Percentiles rank a stretch among this genome's conserved stretches.
Conservation (phyloP, 1,140 invertebrate species). For the Drosophila seguyi region DNA sequence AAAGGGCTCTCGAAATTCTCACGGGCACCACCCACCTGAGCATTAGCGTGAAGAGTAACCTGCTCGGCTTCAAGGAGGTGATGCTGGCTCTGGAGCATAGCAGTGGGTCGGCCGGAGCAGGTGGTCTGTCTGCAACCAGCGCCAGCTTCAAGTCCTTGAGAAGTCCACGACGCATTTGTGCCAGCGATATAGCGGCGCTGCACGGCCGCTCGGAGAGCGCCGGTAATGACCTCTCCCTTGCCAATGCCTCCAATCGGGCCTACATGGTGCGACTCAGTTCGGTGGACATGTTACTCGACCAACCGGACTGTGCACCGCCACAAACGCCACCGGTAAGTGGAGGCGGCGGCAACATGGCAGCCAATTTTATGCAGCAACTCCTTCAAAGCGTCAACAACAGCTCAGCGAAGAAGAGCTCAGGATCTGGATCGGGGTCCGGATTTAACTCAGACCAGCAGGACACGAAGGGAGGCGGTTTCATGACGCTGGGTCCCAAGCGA, state of each 20-base stretch:
- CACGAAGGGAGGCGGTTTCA: constrained; percentile 91
- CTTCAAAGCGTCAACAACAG: constrained; percentile 76
- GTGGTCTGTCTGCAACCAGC: constrained; percentile 38
- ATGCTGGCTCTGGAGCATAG: constrained; percentile 92
- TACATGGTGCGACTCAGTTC: constrained; percentile 78
- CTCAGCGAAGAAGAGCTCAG: constrained; percentile 87
- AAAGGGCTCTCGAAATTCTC: constrained; percentile 96
- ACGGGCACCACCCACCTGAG: constrained; percentile 97
- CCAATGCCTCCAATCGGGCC: constrained; percentile 51
- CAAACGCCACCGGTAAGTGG: constrained; percentile 61
- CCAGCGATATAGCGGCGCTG: constrained; percentile 83
- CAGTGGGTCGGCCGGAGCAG: constrained; percentile 68
- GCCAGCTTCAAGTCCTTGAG: constrained; percentile 64
- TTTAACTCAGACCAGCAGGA: constrained; percentile 68
- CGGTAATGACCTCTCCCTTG: constrained; percentile 55
- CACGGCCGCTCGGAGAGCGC: constrained; percentile 77
- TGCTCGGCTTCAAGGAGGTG: constrained; percentile 94
- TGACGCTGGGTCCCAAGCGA: constrained; percentile 94
- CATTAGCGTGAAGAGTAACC: constrained; percentile 98
- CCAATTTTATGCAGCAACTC: constrained; percentile 80
- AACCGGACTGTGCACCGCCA: constrained; percentile 74
- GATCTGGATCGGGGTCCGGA: constrained; percentile 56
- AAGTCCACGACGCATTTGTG: constrained; percentile 81
- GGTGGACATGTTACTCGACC: constrained; percentile 79
- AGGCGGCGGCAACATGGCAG: constrained; percentile 60